Evolutionary conservation across 2,113 vertebrate species (phyloP).

Genomic region (Engraulis encrasicolus): DNA sequence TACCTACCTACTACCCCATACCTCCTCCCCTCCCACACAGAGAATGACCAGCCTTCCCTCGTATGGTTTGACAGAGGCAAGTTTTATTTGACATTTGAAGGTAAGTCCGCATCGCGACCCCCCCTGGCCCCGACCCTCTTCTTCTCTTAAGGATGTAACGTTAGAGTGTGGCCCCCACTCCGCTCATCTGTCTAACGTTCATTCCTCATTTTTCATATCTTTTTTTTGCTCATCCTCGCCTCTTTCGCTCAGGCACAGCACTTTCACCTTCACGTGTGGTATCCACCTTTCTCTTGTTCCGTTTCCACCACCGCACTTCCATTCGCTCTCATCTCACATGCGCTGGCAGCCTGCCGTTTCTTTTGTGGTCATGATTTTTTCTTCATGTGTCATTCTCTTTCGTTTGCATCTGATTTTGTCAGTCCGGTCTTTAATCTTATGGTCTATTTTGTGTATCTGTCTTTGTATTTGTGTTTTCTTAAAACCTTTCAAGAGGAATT

Average conservation of each 20-base stretch:
- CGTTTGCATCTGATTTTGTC: background rate
- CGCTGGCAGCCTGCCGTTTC: conserved; percentile 44
- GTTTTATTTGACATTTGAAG: conserved; percentile 99
- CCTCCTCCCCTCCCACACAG: conserved; percentile 88
- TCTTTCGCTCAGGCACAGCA: background rate
- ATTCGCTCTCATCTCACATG: conserved; percentile 55
- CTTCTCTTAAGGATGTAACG: conserved; percentile 68
- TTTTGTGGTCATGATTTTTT: conserved; percentile 50
- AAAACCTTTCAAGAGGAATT: background rate
- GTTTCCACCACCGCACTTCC: conserved; percentile 33
- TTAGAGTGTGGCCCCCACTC: conserved; percentile 42
- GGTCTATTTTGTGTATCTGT: conserved; percentile 33
- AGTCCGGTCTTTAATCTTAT: conserved; percentile 7
- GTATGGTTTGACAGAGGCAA: conserved; percentile 99
- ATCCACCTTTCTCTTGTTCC: background rate
- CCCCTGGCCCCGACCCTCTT: background rate
- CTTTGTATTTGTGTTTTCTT: conserved; percentile 9
- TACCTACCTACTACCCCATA: conserved; percentile 79
- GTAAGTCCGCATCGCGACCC: conserved; percentile 87
- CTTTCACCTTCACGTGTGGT: background rate
- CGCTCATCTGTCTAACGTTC: conserved; percentile 69
- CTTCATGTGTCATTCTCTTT: conserved; percentile 45
- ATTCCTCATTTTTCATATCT: conserved; percentile 26
- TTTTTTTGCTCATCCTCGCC: background rate
- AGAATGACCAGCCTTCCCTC: conserved; percentile 99